Base-by-base conservation (phyloP, 2,797 vertebrate genomes). In the Toxotes lorentzi region DNA sequence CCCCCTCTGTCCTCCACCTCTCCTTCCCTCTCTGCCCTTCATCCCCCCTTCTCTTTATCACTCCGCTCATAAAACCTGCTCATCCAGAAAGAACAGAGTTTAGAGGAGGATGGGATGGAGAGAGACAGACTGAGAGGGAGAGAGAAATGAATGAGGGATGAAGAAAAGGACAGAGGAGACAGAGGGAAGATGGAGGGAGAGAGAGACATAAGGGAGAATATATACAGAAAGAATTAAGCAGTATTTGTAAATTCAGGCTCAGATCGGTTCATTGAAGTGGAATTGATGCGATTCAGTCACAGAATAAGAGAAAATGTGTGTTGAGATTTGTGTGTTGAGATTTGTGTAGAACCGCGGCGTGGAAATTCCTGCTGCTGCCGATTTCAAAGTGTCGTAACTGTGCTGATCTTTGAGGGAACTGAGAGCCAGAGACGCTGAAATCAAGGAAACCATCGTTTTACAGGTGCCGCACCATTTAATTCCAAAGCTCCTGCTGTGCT, bases 51-150 rank as follows among this genome's bases (percentile, higher is more conserved):
- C 89, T 87, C 92, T 93, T 88, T 89, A 92, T 92, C 92, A 92
- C 89, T 87, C 84, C 27, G 65, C 90, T 92, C 88, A 85, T 93
- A 93, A 92, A 93, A 93, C 63, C 90, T 81, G 91, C 87, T 92
- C 91, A 92, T 90, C 91, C 92, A 92, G 90, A 92, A 91, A 93
- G 90, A 91, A 91, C 91, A 82, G 91, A 90, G 81, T 85, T 86
- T 85, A 90, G 85, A 89, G 86, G 90, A 90, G 89, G 87, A 89
- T 57, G 86, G 66, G 78, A 45, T 83, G 53, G 84, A 67, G 73
- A 51, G 76, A 75, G 73, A 68, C 65, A 51, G 76, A 75, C 71
- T 66, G 68, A 8, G 64, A 59, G 27, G 48, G 38, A 40, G 5
- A 40, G 74, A 62, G 67, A 60, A 76, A 76, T 72, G 83, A 72